Conservation (phyloP, 30 jellyfish, hydroid and myxozoan genomes). For the Nemopilema nomurai region DNA sequence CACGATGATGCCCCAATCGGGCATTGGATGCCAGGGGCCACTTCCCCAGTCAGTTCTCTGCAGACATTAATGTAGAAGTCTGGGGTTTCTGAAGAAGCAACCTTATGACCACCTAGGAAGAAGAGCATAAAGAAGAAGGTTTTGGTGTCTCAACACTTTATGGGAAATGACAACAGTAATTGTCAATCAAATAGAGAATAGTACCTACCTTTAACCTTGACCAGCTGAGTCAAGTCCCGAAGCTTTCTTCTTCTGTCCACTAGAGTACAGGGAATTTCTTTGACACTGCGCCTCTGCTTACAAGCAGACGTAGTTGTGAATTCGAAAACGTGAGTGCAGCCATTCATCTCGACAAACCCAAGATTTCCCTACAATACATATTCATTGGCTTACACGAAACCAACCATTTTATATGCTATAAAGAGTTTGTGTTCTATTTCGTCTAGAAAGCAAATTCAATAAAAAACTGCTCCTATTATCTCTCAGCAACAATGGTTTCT, state of each 20-base stretch:
- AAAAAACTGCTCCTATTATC: too few species aligned
- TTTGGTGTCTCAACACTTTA: background rate
- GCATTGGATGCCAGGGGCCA: constrained; percentile 51
- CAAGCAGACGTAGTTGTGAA: constrained; percentile 63
- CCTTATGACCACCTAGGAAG: constrained; percentile 67
- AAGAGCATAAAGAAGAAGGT: too few species aligned
- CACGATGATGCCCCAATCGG: constrained; percentile 80
- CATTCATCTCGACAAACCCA: constrained; percentile 64
- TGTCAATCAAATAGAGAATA: background rate
- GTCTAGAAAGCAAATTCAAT: too few species aligned
- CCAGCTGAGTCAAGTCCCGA: constrained; percentile 54
- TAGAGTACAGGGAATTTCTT: constrained; percentile 58
- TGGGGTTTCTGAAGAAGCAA: constrained; percentile 12
- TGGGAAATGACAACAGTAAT: background rate
- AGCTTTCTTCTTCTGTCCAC: constrained; percentile 30
- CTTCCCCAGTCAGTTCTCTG: constrained; percentile 71
- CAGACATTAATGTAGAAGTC: constrained; percentile 72
- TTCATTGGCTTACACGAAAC: too few species aligned
- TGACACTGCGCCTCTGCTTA: constrained; percentile 1
- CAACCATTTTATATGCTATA: too few species aligned
- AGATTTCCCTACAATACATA: constrained; percentile 64
- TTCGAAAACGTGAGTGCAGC: constrained; percentile 59
- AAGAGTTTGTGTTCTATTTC: too few species aligned
- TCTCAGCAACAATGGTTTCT: too few species aligned
- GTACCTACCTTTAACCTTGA: constrained; percentile 32